Evolutionary conservation across 2,797 vertebrate species (phyloP).

Genomic region (Distichodus sexfasciatus): DNA sequence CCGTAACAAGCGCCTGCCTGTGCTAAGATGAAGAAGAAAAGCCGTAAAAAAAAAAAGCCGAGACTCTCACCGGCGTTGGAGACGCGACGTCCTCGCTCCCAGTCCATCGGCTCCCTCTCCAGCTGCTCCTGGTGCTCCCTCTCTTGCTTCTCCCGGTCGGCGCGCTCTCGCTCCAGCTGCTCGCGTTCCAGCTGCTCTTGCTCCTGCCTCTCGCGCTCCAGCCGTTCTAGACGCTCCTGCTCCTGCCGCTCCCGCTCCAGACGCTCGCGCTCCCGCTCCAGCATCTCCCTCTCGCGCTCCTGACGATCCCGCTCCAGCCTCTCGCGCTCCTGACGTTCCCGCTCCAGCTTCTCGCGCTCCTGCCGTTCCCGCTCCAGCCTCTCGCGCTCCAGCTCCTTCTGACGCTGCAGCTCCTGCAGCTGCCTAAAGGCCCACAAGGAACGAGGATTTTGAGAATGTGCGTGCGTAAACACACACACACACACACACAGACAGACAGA

Average conservation of each 20-base stretch:
- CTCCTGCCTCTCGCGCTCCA: constrained; percentile 71
- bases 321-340: constrained; percentile 53
- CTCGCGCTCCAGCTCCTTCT: constrained; percentile 65
- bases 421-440: constrained; percentile 67
- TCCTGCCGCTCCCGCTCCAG: constrained; percentile 78
- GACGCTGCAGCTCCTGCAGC: constrained; percentile 81
- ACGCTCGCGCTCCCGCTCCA: constrained; percentile 70
- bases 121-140: constrained; percentile 72
- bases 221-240: constrained; percentile 65
- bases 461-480: neutral
- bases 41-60: constrained; percentile 13
- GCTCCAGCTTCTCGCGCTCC: constrained; percentile 74
- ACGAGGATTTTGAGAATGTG: accelerated
- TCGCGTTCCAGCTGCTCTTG: constrained; percentile 69
- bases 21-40: neutral
- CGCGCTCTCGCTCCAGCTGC: constrained; percentile 63
- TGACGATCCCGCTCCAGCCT: constrained; percentile 75
- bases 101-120: constrained; percentile 88
- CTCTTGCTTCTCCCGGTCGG: constrained; percentile 55
- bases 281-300: constrained; percentile 68
- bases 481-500: neutral
- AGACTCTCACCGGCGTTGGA: constrained; percentile 86
- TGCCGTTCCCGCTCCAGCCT: constrained; percentile 72
- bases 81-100: constrained; percentile 89
- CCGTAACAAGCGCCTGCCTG: neutral